Evolutionary conservation across 2,888 invertebrate genomes (phyloP).

Genomic region (Hecatera dysodea): DNA sequence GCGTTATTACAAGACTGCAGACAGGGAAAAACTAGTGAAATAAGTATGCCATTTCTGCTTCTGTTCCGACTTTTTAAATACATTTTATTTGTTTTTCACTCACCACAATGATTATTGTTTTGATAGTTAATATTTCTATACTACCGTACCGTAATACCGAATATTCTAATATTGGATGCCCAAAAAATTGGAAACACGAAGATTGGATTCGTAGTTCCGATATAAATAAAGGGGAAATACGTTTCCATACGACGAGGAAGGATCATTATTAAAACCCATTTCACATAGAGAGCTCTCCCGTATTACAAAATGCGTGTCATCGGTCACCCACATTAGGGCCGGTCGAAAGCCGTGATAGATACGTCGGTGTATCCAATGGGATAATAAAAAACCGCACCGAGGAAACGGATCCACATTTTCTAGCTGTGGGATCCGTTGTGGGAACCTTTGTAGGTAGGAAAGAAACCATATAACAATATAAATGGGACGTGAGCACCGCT

Average conservation of each 20-base stretch:
- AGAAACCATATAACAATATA: constrained; percentile 88
- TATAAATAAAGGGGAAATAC: constrained; percentile 59
- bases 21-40: constrained; percentile 35
- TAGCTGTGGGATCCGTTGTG: constrained; percentile 76
- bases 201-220: constrained; percentile 38
- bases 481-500: constrained; percentile 83
- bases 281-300: constrained; percentile 60
- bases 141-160: constrained; percentile 10
- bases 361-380: constrained; percentile 65
- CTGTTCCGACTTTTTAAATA: background rate
- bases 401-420: constrained; percentile 81
- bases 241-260: constrained; percentile 41
- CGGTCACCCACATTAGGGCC: constrained; percentile 67
- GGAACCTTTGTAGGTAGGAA: constrained; percentile 80
- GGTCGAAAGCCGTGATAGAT: constrained; percentile 65
- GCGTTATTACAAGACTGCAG: constrained; percentile 56
- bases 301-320: constrained; percentile 69
- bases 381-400: constrained; percentile 77
- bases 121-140: background rate
- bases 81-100: constrained; percentile 30
- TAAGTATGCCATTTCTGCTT: constrained; percentile 40
- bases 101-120: constrained; percentile 1
- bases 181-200: constrained; percentile 48
- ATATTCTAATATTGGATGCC: constrained; percentile 24
- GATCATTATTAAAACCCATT: constrained; percentile 66